phyloP scores from a whole-genome alignment of 2,888 invertebrate species.

The Coremacera marginata region DNA sequence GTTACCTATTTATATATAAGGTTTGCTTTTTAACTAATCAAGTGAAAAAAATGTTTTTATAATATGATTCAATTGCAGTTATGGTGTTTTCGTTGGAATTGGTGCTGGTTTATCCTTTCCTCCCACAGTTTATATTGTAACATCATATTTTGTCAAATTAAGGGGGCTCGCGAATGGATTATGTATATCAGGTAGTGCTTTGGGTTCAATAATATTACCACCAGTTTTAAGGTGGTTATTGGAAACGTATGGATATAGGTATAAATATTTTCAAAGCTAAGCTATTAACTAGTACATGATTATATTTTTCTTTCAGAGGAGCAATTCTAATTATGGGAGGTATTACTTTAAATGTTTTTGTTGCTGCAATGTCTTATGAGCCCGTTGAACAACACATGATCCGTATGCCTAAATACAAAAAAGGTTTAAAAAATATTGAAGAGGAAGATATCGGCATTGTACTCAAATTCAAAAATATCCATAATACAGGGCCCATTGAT shows the following conservation, averaged over 20 bases:
- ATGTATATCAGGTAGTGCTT: slow-evolving; percentile 89
- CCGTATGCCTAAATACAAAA: slow-evolving; percentile 70
- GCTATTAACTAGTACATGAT: background rate
- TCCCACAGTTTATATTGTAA: slow-evolving; percentile 90
- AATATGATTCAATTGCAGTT: slow-evolving; percentile 70
- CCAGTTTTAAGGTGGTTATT: slow-evolving; percentile 80
- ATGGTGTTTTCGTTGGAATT: slow-evolving; percentile 84
- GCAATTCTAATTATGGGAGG: slow-evolving; percentile 86
- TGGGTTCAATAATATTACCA: slow-evolving; percentile 87
- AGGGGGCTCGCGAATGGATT: slow-evolving; percentile 88
- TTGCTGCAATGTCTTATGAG: slow-evolving; percentile 86
- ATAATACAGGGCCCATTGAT: slow-evolving; percentile 49
- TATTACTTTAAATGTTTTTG: slow-evolving; percentile 85
- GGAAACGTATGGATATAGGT: slow-evolving; percentile 79
- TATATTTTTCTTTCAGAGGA: slow-evolving; percentile 72
- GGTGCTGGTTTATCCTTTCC: slow-evolving; percentile 90
- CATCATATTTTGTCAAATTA: slow-evolving; percentile 84
- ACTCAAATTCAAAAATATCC: slow-evolving; percentile 65
- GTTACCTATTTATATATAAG: slow-evolving; percentile 83
- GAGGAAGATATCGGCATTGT: slow-evolving; percentile 68
- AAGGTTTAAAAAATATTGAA: slow-evolving; percentile 64
- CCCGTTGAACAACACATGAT: slow-evolving; percentile 87
- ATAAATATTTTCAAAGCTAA: slow-evolving; percentile 35
- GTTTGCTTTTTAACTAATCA: slow-evolving; percentile 68
- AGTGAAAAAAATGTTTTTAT: background rate